A percentile compares a stretch with the other conserved stretches of the same genome.
These are phyloP conservation scores for Eumeta japonica DNA, from an alignment of 1,140 invertebrate genomes.

Conservation along the genomic window DNA sequence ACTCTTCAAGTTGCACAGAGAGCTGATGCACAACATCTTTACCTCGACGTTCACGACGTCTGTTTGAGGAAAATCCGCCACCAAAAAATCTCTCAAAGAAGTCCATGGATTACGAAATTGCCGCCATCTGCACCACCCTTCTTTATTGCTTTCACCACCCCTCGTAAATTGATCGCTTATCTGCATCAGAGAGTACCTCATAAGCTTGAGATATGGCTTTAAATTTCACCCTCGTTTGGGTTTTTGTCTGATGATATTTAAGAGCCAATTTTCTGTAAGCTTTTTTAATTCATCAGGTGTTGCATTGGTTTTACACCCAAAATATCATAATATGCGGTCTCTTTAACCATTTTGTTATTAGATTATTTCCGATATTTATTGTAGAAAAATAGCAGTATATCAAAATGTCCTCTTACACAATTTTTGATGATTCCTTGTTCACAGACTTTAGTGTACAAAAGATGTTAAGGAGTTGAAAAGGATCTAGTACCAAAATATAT, in stretches of 20 bases:
- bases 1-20: conserved; percentile 89
- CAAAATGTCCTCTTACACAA: too few relatives aligned
- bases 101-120: conserved; percentile 95
- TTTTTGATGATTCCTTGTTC: too few relatives aligned
- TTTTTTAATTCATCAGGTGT: conserved; percentile 93
- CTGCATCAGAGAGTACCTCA: conserved; percentile 93
- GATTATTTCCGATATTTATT: too few relatives aligned
- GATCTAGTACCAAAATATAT: too few relatives aligned
- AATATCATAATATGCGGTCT: conserved; percentile 95
- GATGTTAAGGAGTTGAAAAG: too few relatives aligned
- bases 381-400: too few relatives aligned
- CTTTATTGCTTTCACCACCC: conserved; percentile 91
- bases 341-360: conserved; percentile 94
- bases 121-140: conserved; percentile 82
- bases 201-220: conserved; percentile 98
- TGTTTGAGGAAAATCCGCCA: conserved; percentile 63
- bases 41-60: conserved; percentile 69
- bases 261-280: conserved; percentile 91
- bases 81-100: conserved; percentile 99
- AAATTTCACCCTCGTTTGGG: conserved; percentile 96
- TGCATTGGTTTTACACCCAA: conserved; percentile 87
- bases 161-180: conserved; percentile 96
- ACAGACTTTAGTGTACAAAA: too few relatives aligned
- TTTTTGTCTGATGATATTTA: conserved; percentile 99
- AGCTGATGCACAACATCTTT: conserved; percentile 96